Evolutionary conservation across 2,797 vertebrate genomes (phyloP).

Genomic region (Rhodeus uyekii): DNA sequence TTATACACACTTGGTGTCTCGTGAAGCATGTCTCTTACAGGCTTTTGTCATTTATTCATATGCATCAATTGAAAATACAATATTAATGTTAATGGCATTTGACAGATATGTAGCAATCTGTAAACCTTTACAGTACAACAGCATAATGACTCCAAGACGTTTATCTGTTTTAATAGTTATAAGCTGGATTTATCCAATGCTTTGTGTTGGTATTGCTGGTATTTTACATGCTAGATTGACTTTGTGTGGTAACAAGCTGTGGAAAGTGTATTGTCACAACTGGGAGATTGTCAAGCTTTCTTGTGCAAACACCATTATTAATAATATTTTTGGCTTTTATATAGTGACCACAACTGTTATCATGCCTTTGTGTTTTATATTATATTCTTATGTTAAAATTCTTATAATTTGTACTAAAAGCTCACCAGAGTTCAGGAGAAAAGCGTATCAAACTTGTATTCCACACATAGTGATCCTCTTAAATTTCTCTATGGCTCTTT

Average conservation of each 20-base stretch:
- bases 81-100: conserved; percentile 56
- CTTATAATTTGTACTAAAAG: conserved; percentile 55
- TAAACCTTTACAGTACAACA: conserved; percentile 53
- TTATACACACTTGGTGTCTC: conserved; percentile 24
- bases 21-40: conserved; percentile 44
- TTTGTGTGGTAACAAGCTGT: conserved; percentile 45
- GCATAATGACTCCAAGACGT: conserved; percentile 43
- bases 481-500: conserved; percentile 53
- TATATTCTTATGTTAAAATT: conserved; percentile 54
- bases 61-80: conserved; percentile 51
- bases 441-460: conserved; percentile 70
- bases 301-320: conserved; percentile 37
- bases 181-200: conserved; percentile 49
- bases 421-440: conserved; percentile 60
- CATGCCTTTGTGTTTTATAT: conserved; percentile 45
- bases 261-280: conserved; percentile 52
- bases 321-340: conserved; percentile 45
- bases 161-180: conserved; percentile 40
- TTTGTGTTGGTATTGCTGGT: conserved; percentile 43
- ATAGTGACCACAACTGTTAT: conserved; percentile 41
- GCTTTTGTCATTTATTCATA: conserved; percentile 55
- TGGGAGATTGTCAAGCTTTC: conserved; percentile 49
- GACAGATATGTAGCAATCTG: conserved; percentile 54
- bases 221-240: conserved; percentile 40
- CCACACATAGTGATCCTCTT: conserved; percentile 68